Percentiles rank a stretch among this genome's conserved stretches.
These are phyloP conservation scores for Antrozous pallidus DNA, from an alignment of 2,797 vertebrate genomes.

Conservation along the genomic window DNA sequence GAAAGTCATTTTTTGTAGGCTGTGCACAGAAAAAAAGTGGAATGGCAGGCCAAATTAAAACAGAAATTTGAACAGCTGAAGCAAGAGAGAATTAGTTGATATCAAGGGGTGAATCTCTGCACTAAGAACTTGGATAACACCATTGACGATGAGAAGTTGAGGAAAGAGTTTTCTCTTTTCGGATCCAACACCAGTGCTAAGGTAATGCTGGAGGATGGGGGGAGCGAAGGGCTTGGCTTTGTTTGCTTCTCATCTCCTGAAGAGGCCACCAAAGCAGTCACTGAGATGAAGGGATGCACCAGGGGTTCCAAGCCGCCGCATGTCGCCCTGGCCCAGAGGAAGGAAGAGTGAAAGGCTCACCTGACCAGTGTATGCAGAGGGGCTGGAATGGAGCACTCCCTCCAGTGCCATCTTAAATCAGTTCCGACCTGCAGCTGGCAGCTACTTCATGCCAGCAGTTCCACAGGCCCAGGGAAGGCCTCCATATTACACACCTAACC, in stretches of 20 bases:
- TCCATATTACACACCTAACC: slow-evolving; percentile 97
- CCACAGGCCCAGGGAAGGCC: slow-evolving; percentile 98
- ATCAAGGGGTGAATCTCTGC: slow-evolving; percentile 99
- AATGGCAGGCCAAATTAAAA: slow-evolving; percentile 96
- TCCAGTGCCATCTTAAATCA: slow-evolving; percentile 96
- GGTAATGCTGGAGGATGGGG: slow-evolving; percentile 99
- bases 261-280: slow-evolving; percentile 98
- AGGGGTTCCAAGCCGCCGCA: slow-evolving; percentile 98
- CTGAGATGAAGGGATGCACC: slow-evolving; percentile 99
- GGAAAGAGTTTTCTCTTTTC: slow-evolving; percentile 97
- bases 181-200: slow-evolving; percentile 98
- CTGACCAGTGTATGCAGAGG: slow-evolving; percentile 99
- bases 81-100: slow-evolving; percentile 97
- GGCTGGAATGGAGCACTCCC: slow-evolving; percentile 98
- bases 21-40: slow-evolving; percentile 98
- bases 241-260: slow-evolving; percentile 99
- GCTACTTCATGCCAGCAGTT: slow-evolving; percentile 98
- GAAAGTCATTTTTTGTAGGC: slow-evolving; percentile 96
- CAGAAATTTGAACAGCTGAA: slow-evolving; percentile 96
- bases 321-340: slow-evolving; percentile 96
- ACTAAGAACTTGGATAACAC: slow-evolving; percentile 99
- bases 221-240: slow-evolving; percentile 98
- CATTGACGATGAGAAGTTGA: slow-evolving; percentile 98
- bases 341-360: slow-evolving; percentile 98
- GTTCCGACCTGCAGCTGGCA: slow-evolving; percentile 95